phyloP scores from a whole-genome alignment of 2,888 invertebrate species.

The Mermis nigrescens region DNA sequence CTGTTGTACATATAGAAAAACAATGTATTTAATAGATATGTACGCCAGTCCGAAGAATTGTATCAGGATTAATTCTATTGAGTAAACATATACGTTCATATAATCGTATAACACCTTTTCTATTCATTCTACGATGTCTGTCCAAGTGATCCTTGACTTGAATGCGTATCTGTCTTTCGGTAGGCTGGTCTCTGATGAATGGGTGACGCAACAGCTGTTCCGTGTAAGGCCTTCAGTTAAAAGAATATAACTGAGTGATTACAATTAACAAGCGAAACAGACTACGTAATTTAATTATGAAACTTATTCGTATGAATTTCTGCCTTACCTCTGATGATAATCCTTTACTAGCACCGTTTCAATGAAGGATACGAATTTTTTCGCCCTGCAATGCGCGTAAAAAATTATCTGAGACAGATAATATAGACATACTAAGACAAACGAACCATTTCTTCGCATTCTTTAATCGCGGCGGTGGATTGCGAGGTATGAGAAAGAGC shows the following conservation, averaged over 20 bases:
- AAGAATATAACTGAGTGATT: too few species aligned
- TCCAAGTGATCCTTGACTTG: conserved; percentile 99
- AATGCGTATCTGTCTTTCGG: conserved; percentile 88
- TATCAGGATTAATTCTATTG: too few species aligned
- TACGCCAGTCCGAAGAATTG: too few species aligned
- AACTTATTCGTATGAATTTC: too few species aligned
- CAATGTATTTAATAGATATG: too few species aligned
- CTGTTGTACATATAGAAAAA: too few species aligned
- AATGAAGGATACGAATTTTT: conserved; percentile 84
- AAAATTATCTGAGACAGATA: conserved; percentile 8
- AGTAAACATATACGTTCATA: not conserved
- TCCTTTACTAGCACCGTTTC: conserved; percentile 96
- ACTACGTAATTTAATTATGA: too few species aligned
- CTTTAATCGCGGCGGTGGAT: conserved; percentile 88
- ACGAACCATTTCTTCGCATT: conserved; percentile 33
- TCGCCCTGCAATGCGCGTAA: conserved; percentile 40
- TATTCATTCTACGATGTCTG: conserved; percentile 36
- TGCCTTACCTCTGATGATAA: conserved; percentile 91
- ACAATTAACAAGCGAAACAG: too few species aligned
- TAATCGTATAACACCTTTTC: conserved; percentile 12
- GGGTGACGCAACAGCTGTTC: conserved; percentile 90
- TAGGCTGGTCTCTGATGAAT: conserved; percentile 94
- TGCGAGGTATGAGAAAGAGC: conserved; percentile 87
- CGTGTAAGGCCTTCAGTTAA: conserved; percentile 86
- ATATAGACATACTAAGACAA: not conserved